Evolutionary conservation across 2,888 invertebrate species (phyloP).

Genomic region (Sinohyriopsis cumingii): DNA sequence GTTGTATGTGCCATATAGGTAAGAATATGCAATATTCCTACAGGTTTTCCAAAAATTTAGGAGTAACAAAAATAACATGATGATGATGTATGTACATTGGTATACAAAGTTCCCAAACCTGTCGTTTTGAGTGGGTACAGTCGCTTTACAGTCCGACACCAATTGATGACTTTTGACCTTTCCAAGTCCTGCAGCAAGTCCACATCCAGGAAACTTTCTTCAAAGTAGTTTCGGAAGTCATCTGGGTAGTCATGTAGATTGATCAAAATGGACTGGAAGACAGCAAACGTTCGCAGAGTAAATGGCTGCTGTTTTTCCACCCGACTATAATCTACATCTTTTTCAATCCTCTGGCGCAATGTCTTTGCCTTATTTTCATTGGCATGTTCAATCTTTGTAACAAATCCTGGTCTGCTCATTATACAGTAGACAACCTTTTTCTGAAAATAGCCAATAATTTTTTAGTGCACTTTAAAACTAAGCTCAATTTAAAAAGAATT

Average conservation of each 20-base stretch:
- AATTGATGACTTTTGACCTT: conserved; percentile 54
- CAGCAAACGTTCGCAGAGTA: conserved; percentile 23
- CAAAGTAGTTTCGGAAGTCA: conserved; percentile 35
- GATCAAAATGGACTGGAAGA: conserved; percentile 28
- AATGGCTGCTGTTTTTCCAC: conserved; percentile 9
- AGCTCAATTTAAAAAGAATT: not conserved
- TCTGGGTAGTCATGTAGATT: conserved; percentile 19
- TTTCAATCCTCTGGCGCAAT: conserved; percentile 16
- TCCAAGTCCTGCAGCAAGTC: conserved; percentile 56
- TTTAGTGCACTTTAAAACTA: too few relatives aligned
- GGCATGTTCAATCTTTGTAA: conserved; percentile 20
- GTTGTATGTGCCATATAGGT: too few relatives aligned
- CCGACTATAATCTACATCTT: conserved; percentile 16
- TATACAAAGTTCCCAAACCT: conserved; percentile 38
- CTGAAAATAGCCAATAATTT: too few relatives aligned
- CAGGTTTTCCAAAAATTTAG: too few relatives aligned
- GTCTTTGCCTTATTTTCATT: conserved; percentile 11
- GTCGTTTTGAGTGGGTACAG: conserved; percentile 55
- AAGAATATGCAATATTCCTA: too few relatives aligned
- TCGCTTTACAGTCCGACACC: conserved; percentile 49
- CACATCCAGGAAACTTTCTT: conserved; percentile 43
- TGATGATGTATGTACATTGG: too few relatives aligned
- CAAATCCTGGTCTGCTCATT: conserved; percentile 16
- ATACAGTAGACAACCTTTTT: not conserved
- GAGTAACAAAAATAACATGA: too few relatives aligned